phyloP scores from a whole-genome alignment of 2,797 vertebrate species.

The Bovichtus diacanthus region DNA sequence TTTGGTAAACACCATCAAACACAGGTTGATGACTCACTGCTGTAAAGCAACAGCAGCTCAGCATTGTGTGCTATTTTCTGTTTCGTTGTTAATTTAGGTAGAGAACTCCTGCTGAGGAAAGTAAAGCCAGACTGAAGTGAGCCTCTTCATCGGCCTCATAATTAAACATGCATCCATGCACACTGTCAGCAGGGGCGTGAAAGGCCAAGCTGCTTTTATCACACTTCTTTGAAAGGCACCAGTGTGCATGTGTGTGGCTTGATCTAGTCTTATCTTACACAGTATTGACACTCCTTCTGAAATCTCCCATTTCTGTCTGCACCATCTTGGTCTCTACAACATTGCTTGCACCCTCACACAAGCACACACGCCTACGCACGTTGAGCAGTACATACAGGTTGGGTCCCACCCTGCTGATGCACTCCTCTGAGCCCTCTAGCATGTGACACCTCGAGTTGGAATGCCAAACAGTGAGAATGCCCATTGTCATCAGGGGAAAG shows the following conservation, averaged over 20 bases:
- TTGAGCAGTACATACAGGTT: conserved; percentile 34
- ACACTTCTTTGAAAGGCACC: conserved; percentile 29
- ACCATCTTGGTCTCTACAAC: not conserved
- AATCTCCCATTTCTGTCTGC: not conserved
- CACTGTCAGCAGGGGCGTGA: conserved; percentile 23
- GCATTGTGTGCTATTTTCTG: conserved; percentile 3
- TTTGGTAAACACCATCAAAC: not conserved
- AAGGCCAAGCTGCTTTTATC: conserved; percentile 47
- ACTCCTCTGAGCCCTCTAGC: conserved; percentile 65
- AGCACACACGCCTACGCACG: conserved; percentile 2
- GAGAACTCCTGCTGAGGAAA: conserved; percentile 7
- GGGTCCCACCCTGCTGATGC: conserved; percentile 48
- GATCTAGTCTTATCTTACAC: conserved; percentile 19
- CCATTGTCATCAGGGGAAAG: conserved; percentile 67
- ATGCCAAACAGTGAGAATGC: conserved; percentile 65
- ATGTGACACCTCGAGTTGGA: conserved; percentile 77
- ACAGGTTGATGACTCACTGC: not conserved
- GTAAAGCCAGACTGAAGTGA: conserved; percentile 29
- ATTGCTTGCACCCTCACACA: not conserved
- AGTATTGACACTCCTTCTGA: conserved; percentile 8
- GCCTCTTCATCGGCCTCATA: conserved; percentile 27
- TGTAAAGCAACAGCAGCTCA: not conserved
- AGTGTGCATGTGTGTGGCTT: not conserved
- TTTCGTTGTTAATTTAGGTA: not conserved
- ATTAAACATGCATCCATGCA: conserved; percentile 59